These are phyloP conservation scores for Siphamia tubifer DNA, from an alignment of 2,113 vertebrate species.

Conservation along the genomic window DNA sequence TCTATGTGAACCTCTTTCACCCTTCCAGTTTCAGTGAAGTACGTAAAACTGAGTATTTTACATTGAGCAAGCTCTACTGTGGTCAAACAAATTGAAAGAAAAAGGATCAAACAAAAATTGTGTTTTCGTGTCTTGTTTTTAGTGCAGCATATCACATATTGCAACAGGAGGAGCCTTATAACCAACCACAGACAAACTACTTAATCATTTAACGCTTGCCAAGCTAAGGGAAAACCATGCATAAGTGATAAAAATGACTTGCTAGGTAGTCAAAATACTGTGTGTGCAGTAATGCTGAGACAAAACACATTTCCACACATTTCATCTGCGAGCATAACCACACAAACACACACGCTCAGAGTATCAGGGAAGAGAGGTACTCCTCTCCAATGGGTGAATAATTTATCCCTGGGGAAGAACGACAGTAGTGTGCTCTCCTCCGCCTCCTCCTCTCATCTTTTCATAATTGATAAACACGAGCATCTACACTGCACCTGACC, in stretches of 20 bases:
- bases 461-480: constrained; percentile 80
- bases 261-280: constrained; percentile 9
- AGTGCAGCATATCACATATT: not conserved
- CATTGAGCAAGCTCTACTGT: not conserved
- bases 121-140: not conserved
- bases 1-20: not conserved
- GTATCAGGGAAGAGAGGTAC: constrained; percentile 24
- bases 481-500: constrained; percentile 76
- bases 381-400: constrained; percentile 67
- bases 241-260: constrained; percentile 29
- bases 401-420: constrained; percentile 69
- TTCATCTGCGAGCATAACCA: constrained; percentile 24
- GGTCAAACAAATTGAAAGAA: constrained; percentile 21
- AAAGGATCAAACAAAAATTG: not conserved
- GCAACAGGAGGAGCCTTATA: constrained; percentile 26
- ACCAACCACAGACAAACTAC: constrained; percentile 4
- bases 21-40: not conserved
- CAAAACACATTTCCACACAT: constrained; percentile 20
- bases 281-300: constrained; percentile 11
- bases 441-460: constrained; percentile 64
- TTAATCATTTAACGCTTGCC: constrained; percentile 51
- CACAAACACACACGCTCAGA: not conserved
- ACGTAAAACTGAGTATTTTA: constrained; percentile 19
- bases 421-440: constrained; percentile 58
- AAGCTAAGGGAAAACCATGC: constrained; percentile 8